A percentile compares a stretch with the other conserved stretches of the same genome.
Evolutionary conservation across 2,888 invertebrate species (phyloP).

Genomic region (Phortica magna): DNA sequence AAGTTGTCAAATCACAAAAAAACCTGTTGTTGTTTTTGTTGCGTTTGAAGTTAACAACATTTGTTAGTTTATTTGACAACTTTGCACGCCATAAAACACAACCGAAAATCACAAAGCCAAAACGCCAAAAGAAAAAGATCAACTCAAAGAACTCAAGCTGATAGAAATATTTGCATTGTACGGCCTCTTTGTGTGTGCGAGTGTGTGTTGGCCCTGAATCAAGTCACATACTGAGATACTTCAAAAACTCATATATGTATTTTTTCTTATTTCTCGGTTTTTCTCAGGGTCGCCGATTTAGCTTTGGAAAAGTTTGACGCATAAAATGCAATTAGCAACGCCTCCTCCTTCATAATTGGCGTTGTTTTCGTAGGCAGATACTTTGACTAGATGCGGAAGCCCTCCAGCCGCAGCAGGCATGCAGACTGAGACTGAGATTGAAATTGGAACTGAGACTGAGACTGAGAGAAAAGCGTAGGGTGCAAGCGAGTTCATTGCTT

Average conservation of each 20-base stretch:
- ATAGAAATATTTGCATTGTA: constrained; percentile 8
- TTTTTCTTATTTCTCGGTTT: constrained; percentile 3
- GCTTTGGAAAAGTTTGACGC: background rate
- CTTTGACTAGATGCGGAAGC: background rate
- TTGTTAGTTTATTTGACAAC: constrained; percentile 31
- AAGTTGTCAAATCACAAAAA: constrained; percentile 26
- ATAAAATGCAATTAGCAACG: background rate
- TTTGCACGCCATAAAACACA: constrained; percentile 38
- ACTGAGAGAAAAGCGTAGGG: background rate
- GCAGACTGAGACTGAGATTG: no score
- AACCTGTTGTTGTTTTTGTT: constrained; percentile 36
- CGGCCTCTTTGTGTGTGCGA: background rate
- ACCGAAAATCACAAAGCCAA: background rate
- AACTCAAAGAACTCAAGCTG: background rate
- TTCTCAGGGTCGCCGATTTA: background rate
- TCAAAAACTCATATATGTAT: background rate
- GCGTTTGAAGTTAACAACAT: background rate
- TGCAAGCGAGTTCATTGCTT: background rate
- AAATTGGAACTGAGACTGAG: no score
- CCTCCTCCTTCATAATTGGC: no score
- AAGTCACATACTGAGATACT: background rate
- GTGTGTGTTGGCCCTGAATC: background rate
- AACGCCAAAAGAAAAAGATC: background rate
- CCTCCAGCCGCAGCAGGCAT: no score
- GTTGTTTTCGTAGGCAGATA: no score